A percentile compares a stretch with the other conserved stretches of the same genome.
Conservation (phyloP, 2,113 vertebrate genomes). For the Sander vitreus region DNA sequence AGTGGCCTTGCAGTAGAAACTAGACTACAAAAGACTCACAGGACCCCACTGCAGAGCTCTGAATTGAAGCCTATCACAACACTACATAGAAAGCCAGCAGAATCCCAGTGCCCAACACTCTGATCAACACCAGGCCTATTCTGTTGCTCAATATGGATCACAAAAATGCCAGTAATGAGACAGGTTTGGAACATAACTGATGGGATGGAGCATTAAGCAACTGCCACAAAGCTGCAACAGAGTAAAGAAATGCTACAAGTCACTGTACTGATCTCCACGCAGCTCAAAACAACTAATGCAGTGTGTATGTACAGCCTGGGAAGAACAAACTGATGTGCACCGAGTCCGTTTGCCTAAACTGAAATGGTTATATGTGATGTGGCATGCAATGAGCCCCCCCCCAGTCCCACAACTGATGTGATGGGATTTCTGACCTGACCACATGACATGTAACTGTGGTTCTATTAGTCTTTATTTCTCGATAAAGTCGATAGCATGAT, state of each 20-base stretch:
- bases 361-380: constrained; percentile 50
- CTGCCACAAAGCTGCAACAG: neutral
- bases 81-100: constrained; percentile 32
- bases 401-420: constrained; percentile 8
- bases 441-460: neutral
- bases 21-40: constrained; percentile 4
- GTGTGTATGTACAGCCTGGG: constrained; percentile 24
- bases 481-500: neutral
- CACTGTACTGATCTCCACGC: neutral
- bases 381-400: constrained; percentile 45
- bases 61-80: constrained; percentile 7
- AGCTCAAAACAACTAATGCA: neutral
- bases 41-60: constrained; percentile 19
- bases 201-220: neutral
- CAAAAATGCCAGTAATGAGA: neutral
- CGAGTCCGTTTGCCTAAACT: neutral
- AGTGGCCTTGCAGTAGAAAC: constrained; percentile 3
- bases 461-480: neutral
- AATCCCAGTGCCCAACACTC: constrained; percentile 44
- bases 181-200: neutral
- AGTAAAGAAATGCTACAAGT: neutral
- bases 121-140: constrained; percentile 28
- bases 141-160: neutral
- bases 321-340: constrained; percentile 49
- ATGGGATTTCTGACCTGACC: neutral